Base-by-base conservation (phyloP, 1,140 invertebrate genomes). In the Geopemphigus sp. region DNA sequence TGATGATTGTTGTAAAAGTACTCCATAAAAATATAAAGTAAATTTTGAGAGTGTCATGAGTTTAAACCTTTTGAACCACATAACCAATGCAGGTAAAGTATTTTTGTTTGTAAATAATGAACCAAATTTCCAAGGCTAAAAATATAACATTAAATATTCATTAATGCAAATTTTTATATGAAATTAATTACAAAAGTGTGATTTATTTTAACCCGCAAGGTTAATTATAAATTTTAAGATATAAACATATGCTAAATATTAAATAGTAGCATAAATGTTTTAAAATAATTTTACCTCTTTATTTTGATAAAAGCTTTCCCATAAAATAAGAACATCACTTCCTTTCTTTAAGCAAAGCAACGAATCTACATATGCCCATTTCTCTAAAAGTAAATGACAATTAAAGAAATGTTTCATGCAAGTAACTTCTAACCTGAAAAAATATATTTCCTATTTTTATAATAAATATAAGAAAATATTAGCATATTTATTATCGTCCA, bases 11-110 rank as follows among this genome's bases (percentile, higher is more conserved):
- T 45, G 73, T 22, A 74, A 50, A 59, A 78, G 56, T 63, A 78
- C 15, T 63, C 54, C 73, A 26, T 78, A 61, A 61, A 78, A 78
- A 29, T 78, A 78, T 24, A 78, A 61, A 8, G 57, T 78, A 26
- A 47, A 78, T 78, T 78, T 78, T 26, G 57, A 78, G 39, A 78
- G 12, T 6, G 73, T 78, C 39, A 78, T 45, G 6, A 24, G 29
- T 47, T 61, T 78, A 47, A 78, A 61, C 26, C 32, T 61, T 61
- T 61, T 26, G 22, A 59, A 59, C 73, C 73, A 78, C 22, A 78
- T 12, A 61, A 78, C 5, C 17, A 78, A 61, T 59, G 73, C 57
- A 29, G 73, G 57, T 59, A 78, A 61, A 11, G n/a, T 61, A 50
- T 45, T 78, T 45, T 78, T 61, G 22, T 47, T 61, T 8, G 3